phyloP scores from a whole-genome alignment of 1,140 invertebrate genomes.

The Drosophila athabasca region DNA sequence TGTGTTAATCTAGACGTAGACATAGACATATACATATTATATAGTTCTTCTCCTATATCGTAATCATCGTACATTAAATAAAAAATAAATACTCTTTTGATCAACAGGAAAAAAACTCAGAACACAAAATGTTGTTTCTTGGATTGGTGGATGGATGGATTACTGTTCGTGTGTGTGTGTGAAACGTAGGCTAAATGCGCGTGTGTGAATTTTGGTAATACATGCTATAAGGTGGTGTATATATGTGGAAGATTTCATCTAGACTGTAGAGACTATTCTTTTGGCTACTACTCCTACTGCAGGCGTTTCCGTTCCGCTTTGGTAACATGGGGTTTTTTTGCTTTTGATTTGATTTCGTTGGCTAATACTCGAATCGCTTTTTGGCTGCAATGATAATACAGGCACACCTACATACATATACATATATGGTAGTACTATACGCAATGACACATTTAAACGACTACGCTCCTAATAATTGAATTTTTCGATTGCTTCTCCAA shows the following conservation, averaged over 20 bases:
- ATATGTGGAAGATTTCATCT: constrained; percentile 58
- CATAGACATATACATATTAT: constrained; percentile 31
- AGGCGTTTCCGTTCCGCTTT: constrained; percentile 46
- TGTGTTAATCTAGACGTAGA: constrained; percentile 30
- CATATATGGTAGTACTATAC: constrained; percentile 42
- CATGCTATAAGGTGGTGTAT: constrained; percentile 5
- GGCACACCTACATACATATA: constrained; percentile 31
- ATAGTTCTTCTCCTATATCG: constrained; percentile 6
- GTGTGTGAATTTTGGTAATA: neutral
- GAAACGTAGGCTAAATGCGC: constrained; percentile 8
- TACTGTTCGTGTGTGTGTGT: constrained; percentile 4
- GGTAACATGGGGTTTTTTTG: constrained; percentile 45
- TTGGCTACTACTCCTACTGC: constrained; percentile 70
- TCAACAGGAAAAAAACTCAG: constrained; percentile 51
- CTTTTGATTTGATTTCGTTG: constrained; percentile 36
- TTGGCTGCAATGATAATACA: constrained; percentile 51
- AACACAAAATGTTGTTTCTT: constrained; percentile 37
- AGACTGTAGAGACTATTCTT: constrained; percentile 15
- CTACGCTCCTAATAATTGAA: constrained; percentile 77
- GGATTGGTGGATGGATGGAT: constrained; percentile 15
- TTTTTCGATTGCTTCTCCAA: constrained; percentile 74
- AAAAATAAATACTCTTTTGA: constrained; percentile 68
- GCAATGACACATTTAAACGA: constrained; percentile 58
- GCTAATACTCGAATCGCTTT: constrained; percentile 71
- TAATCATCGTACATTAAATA: constrained; percentile 35